Percentiles rank a stretch among this genome's conserved stretches.
Evolutionary conservation across 2,113 vertebrate genomes (phyloP).

Genomic region (Pontoporia blainvillei): DNA sequence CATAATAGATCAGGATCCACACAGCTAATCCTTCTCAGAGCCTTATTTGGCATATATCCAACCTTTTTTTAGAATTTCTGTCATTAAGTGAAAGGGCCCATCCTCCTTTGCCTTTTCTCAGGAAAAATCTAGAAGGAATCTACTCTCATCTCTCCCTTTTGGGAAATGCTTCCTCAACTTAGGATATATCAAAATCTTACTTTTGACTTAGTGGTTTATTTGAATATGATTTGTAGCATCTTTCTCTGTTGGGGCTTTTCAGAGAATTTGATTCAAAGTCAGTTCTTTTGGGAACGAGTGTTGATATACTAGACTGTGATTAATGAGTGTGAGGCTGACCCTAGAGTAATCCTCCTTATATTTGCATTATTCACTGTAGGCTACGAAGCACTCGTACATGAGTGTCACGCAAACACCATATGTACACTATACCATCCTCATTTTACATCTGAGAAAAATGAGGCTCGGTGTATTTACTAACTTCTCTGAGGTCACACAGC

Average conservation of each 20-base stretch:
- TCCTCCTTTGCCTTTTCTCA: slow-evolving; percentile 15
- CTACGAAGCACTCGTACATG: background rate
- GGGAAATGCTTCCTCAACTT: background rate
- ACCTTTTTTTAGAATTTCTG: background rate
- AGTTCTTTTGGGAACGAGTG: background rate
- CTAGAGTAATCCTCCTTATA: background rate
- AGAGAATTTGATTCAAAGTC: background rate
- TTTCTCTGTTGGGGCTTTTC: background rate
- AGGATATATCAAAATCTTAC: background rate
- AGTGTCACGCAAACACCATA: background rate
- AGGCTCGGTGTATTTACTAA: background rate
- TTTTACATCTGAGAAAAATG: background rate
- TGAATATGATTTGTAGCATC: background rate
- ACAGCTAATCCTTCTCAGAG: background rate
- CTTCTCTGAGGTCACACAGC: background rate
- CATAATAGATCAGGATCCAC: background rate
- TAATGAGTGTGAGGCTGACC: background rate
- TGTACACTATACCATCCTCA: background rate
- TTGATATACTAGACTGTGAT: background rate
- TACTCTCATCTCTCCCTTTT: background rate
- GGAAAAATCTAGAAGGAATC: background rate
- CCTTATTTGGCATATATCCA: background rate
- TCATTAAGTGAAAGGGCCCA: background rate
- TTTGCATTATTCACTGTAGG: background rate
- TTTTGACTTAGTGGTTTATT: background rate